These are phyloP conservation scores for Dynastes maya DNA, from an alignment of 2,888 invertebrate genomes.

Conservation along the genomic window DNA sequence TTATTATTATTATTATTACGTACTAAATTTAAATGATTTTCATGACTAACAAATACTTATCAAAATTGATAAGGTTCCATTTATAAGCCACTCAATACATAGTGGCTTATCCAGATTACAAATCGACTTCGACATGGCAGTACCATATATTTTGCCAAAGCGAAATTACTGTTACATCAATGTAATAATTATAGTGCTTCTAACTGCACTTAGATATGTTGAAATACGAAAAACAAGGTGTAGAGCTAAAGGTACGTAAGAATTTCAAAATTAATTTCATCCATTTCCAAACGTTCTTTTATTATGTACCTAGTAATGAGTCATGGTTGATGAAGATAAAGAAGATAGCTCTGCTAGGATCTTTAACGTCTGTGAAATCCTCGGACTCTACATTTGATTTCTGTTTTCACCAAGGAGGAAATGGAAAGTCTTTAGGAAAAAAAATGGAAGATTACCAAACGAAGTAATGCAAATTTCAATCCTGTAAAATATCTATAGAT, in stretches of 20 bases:
- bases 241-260: background rate
- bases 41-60: background rate
- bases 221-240: background rate
- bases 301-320: background rate
- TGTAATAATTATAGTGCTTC: background rate
- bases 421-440: no score
- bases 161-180: background rate
- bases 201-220: background rate
- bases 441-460: no score
- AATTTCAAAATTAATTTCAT: background rate
- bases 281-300: background rate
- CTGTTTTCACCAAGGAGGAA: no score
- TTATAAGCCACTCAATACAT: background rate
- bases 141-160: conserved; percentile 1
- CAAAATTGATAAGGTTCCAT: background rate
- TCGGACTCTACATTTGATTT: no score
- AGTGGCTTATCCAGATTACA: background rate
- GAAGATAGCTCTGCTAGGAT: no score
- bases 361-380: background rate
- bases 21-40: no score
- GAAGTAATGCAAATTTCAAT: no score
- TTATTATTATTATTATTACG: no score
- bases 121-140: conserved; percentile 15
- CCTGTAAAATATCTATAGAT: no score
- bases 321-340: background rate